Base-by-base conservation (phyloP, 2,888 invertebrate species). In the Sphecodes monilicornis region DNA sequence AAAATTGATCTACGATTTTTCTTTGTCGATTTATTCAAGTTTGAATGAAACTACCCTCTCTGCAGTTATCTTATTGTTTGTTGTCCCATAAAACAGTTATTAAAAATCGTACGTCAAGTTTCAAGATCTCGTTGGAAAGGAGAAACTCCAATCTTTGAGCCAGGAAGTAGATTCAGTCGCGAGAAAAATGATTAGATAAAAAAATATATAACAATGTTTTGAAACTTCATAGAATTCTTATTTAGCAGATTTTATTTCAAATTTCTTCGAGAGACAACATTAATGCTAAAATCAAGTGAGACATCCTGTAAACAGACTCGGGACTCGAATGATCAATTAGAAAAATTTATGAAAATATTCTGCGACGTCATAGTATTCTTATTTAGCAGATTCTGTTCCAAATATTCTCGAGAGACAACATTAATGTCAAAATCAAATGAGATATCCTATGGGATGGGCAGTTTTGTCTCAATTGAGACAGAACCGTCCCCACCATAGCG, bases 161-260 rank as follows among this genome's bases (percentile, higher is more conserved):
- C 1, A 0, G 8, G 22, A n/a, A n/a, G 22, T 22, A 22, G 50
- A 22, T 50, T 22, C 18, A 8, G 1, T 0, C 0, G 2, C 2
- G 22, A 46, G 46, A 18, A 46, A 18, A 46, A 46, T 8, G 8
- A 6, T 46, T 50, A 22, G 22, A 22, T 22, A 8, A 22, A 50
- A 46, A 22, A 22, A 1, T 22, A 22, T 50, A 22, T 22, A 50
- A 8, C 6, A 22, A 50, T 22, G 22, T 50, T 50, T 22, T 3
- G 22, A 1, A 22, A 50, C 1, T 8, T 50, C 8, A 8, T 50
- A 10, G 22, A 2, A 8, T 50, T 8, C 2, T 8, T 22, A 46
- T 46, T 46, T 46, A 50, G 22, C 10, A 8, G 50, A 50, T 50
- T 50, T 8, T 10, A 22, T 50, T 22, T 22, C 22, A 1, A 18